These are phyloP conservation scores for Neodon shergylaensis DNA, from an alignment of 2,113 vertebrate genomes.

Conservation along the genomic window DNA sequence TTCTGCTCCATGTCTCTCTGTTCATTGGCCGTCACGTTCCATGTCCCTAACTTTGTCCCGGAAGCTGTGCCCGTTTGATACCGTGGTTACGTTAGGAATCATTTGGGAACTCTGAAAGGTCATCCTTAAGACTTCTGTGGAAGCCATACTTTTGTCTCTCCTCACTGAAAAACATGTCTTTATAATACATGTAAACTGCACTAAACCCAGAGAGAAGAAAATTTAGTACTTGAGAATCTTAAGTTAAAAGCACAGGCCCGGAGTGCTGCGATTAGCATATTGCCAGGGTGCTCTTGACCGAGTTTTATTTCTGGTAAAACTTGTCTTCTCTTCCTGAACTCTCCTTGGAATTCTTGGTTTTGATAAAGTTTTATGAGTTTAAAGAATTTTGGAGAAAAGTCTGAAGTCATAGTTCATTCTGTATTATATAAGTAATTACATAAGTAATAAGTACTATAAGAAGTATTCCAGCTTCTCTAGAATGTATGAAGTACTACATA, in stretches of 20 bases:
- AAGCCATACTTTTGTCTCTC: not conserved
- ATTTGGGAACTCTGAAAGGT: constrained; percentile 26
- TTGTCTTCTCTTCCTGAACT: not conserved
- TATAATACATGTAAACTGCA: not conserved
- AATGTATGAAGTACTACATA: not conserved
- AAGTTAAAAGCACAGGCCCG: not conserved
- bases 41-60: not conserved
- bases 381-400: not conserved
- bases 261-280: not conserved
- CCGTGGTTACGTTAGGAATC: not conserved
- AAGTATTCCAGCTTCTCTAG: not conserved
- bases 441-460: too few relatives aligned
- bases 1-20: not conserved
- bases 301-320: constrained; percentile 9
- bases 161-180: not conserved
- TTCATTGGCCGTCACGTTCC: accelerated
- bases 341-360: constrained; percentile 35
- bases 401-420: not conserved
- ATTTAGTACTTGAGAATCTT: not conserved
- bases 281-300: not conserved
- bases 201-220: not conserved
- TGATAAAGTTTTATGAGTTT: constrained; percentile 14
- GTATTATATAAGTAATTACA: too few relatives aligned
- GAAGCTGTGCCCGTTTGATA: not conserved
- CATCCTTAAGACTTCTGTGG: not conserved